phyloP scores from a whole-genome alignment of 1,140 invertebrate genomes.

The Steinernema khuongi region DNA sequence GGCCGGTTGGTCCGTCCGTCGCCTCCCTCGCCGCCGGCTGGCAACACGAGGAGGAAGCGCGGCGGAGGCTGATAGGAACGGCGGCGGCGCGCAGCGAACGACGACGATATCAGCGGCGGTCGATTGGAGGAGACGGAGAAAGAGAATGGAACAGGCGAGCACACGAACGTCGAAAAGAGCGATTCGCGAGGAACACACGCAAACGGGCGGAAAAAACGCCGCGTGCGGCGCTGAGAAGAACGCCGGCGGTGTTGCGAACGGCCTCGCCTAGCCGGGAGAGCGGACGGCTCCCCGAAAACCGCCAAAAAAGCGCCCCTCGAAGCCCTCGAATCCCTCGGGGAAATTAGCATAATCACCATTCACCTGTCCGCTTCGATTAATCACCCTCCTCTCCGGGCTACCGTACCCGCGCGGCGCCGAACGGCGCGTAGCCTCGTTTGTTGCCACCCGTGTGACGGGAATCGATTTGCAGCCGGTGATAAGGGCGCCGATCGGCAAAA shows the following conservation, averaged over 20 bases:
- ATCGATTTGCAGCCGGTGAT: conserved; percentile 1
- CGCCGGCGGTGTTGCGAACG: conserved; percentile 2
- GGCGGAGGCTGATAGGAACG: background rate
- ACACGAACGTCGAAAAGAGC: conserved; percentile 11
- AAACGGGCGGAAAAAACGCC: conserved; percentile 4
- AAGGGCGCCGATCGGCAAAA: background rate
- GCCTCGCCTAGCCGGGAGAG: background rate
- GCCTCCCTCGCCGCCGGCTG: background rate
- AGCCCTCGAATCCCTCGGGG: background rate
- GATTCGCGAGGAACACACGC: conserved; percentile 16
- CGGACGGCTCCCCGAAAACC: no score
- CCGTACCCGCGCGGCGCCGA: background rate
- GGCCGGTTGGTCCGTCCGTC: background rate
- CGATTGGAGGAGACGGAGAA: background rate
- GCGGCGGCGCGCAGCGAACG: background rate
- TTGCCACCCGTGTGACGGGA: conserved; percentile 5
- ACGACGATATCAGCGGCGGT: conserved; percentile 2
- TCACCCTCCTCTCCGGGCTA: background rate
- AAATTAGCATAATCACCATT: background rate
- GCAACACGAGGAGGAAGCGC: background rate
- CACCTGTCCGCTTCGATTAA: background rate
- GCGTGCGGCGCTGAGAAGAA: background rate
- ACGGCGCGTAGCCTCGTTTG: background rate
- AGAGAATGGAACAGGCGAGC: conserved; percentile 7
- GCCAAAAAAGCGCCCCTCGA: no score